Conservation (phyloP, 2,113 vertebrate genomes). For the Pogona vitticeps region DNA sequence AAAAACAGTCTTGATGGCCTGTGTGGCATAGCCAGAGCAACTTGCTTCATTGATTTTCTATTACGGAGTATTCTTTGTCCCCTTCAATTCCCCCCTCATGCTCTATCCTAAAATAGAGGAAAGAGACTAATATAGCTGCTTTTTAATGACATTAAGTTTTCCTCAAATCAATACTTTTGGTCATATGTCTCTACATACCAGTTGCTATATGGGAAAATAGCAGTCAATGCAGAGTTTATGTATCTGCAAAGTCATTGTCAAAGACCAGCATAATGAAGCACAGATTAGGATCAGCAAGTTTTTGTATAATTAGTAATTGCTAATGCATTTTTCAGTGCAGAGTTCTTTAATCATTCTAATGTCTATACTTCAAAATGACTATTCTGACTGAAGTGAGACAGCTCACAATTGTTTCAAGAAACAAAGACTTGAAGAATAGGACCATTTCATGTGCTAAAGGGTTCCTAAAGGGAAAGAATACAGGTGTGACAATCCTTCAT, state of each 20-base stretch:
- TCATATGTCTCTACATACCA: conserved; percentile 68
- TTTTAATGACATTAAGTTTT: conserved; percentile 83
- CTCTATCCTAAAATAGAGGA: conserved; percentile 69
- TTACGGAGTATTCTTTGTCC: conserved; percentile 53
- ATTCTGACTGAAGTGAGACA: not conserved
- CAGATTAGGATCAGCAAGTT: conserved; percentile 37
- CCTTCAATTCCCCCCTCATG: not conserved
- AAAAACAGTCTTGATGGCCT: conserved; percentile 65
- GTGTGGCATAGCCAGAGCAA: conserved; percentile 66
- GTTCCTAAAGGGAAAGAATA: too few species aligned
- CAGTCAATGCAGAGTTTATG: conserved; percentile 71
- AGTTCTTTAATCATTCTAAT: not conserved
- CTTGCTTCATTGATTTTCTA: conserved; percentile 79
- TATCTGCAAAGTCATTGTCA: conserved; percentile 55
- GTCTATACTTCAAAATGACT: not conserved
- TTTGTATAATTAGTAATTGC: not conserved
- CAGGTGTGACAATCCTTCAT: too few species aligned
- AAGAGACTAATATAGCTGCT: conserved; percentile 79
- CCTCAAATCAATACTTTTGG: conserved; percentile 77
- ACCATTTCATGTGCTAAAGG: not conserved
- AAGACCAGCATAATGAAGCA: conserved; percentile 40
- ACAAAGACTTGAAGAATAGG: not conserved
- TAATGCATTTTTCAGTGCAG: not conserved
- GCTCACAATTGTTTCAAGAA: not conserved
- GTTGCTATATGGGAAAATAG: conserved; percentile 50